Percentiles rank a stretch among this genome's conserved stretches.
Conservation (phyloP, 2,888 invertebrate species). For the Mechanitis messenoides region DNA sequence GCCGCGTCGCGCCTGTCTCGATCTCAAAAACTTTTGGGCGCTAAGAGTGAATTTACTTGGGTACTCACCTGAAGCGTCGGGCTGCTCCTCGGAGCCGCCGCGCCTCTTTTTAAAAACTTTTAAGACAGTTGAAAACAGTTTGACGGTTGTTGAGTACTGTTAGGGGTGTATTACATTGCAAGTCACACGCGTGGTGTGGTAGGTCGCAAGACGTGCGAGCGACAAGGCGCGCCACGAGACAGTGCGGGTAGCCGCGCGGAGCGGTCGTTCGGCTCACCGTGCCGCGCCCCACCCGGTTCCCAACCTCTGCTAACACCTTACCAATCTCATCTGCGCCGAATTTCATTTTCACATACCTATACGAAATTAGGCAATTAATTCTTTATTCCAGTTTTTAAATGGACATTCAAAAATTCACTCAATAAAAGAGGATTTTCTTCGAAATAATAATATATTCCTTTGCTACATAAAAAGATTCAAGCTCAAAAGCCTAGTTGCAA, state of each 20-base stretch:
- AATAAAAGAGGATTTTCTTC: too few species aligned
- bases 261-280: constrained; percentile 19
- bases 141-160: constrained; percentile 46
- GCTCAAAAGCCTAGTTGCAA: too few species aligned
- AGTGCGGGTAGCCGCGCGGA: constrained; percentile 39
- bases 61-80: constrained; percentile 54
- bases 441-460: too few species aligned
- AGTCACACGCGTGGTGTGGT: constrained; percentile 44
- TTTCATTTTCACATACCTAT: constrained; percentile 21
- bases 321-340: constrained; percentile 31
- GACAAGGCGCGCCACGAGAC: constrained; percentile 38
- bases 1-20: constrained; percentile 53
- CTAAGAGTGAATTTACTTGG: constrained; percentile 36
- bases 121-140: constrained; percentile 54
- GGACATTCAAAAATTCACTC: too few species aligned
- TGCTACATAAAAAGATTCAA: too few species aligned
- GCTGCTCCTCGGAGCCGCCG: constrained; percentile 41
- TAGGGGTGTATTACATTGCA: constrained; percentile 45
- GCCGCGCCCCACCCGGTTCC: constrained; percentile 33
- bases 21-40: constrained; percentile 57
- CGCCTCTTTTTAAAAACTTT: constrained; percentile 54
- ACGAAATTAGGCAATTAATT: constrained; percentile 3
- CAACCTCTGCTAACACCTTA: constrained; percentile 35
- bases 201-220: constrained; percentile 43
- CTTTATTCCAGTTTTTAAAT: too few species aligned